Base-by-base conservation (phyloP, 64 coral and sea anemone species). In the Cladopsammia gracilis region DNA sequence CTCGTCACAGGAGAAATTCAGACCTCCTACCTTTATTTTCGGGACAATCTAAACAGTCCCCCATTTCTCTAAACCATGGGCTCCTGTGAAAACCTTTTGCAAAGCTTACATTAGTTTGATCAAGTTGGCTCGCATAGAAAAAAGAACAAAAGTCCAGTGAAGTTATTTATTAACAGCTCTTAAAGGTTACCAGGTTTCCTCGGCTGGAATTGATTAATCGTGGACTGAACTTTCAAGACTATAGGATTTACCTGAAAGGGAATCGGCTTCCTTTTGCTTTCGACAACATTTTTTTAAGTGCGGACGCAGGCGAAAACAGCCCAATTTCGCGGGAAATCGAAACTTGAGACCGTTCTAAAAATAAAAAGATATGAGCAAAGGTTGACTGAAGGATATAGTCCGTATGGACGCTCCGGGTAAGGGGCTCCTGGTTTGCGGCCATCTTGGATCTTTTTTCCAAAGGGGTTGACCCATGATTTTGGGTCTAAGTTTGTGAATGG, bases 41-140 rank as follows among this genome's bases (percentile, higher is more conserved):
- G 70, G 70, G 70, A 11, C 70, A 12, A 73, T 25, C 25, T 73
- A 73, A 73, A 73, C 24, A 73, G 70, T 73, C 70, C 70, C 43
- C 70, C 26, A 45, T 73, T 73, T 47, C 70, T 47, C 70, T 73
- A 73, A 73, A 73, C 70, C 70, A 44, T 46, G 26, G 26, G 42
- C 43, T 73, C 70, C 70, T 73, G 70, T 73, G 26, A 73, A 73
- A 45, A 73, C 70, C 42, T 47, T 73, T 73, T 73, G 70, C 70
- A 73, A 73, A 48, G 70, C 70, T 73, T 73, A 46, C 53, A 56
- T 56, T 56, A 56, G 70, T 25, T 25, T 73, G 70, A 73, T 73
- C 70, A 73, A 73, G 44, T 12, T 44, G 4, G 70, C 43, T 44
- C 7, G 70, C 14, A 73, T 73, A 42, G 70, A 73, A 73, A n/a